These are phyloP conservation scores for Piaya cayana DNA, from an alignment of 2,113 vertebrate species.

Conservation along the genomic window DNA sequence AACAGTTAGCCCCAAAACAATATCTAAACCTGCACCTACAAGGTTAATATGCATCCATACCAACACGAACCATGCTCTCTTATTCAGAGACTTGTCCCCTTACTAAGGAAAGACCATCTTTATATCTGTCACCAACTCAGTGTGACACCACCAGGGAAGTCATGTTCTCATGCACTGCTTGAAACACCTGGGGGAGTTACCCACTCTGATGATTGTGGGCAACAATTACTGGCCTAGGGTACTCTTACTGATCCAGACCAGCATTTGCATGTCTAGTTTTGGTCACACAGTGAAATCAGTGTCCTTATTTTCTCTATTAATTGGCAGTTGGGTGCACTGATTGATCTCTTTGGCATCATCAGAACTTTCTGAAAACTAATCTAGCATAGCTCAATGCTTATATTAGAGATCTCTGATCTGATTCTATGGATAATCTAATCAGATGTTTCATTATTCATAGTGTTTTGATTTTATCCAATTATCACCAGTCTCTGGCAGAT, in stretches of 20 bases:
- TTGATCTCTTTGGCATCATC: neutral
- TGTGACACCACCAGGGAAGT: neutral
- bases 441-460: neutral
- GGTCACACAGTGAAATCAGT: neutral
- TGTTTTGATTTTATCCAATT: neutral
- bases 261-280: neutral
- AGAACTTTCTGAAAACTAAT: neutral
- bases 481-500: neutral
- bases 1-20: neutral
- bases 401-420: neutral
- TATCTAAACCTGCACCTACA: neutral
- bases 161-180: neutral
- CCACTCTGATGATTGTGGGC: rapidly evolving
- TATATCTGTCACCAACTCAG: neutral
- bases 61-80: neutral
- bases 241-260: neutral
- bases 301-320: neutral
- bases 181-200: neutral
- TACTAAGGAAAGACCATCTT: neutral
- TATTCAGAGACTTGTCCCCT: neutral
- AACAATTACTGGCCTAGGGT: neutral
- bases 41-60: neutral
- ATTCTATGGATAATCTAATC: neutral
- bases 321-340: neutral
- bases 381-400: neutral